Base-by-base conservation (phyloP, 30 jellyfish, hydroid and myxozoan species). In the Turritopsis rubra region DNA sequence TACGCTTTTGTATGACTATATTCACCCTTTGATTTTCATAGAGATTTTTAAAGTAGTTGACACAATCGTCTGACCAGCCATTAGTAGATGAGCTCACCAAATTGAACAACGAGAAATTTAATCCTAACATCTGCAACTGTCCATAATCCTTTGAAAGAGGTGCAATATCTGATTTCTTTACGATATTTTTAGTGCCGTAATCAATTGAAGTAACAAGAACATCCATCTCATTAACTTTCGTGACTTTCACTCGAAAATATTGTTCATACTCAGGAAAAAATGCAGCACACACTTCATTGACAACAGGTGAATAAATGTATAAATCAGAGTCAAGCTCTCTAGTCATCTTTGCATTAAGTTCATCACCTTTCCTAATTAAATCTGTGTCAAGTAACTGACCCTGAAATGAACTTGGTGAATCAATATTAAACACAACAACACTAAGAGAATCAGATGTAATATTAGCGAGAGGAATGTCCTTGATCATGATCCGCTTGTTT, bases 201-300 rank as follows among this genome's bases (percentile, higher is more conserved):
- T 92, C 98, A 70, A 92, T 73, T 24, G 85, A 30, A 30, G 71
- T 20, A 8, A 84, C 93, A 17, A 22, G 65, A 7, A 81, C 29
- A 18, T 88, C 81, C 25, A 85, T 90, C 75, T 83, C 92, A 1
- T 53, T 53, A 23, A 68, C 60, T 16, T 29, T 41, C 41, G 66
- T 73, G 76, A 92, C 88, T 1, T 75, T 65, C 16, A 90, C 98
- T 52, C 98, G 95, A 71, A 84, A 92, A 91, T 87, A 92, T 26
- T 87, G 81, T 65, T 79, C 85, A 66, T 79, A 95, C 16, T 83
- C 85, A 21, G 87, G 72, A 71, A 87, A 87, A 73, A 78, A 88
- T n/a, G 93, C 98, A 20, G 94, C 88, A 81, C 96, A 87, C 25
- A 79, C 86, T 80, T 92, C 96, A 28, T 87, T 89, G 7, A 80